phyloP scores from a whole-genome alignment of 2,113 vertebrate genomes.

The Coracopsis vasa region DNA sequence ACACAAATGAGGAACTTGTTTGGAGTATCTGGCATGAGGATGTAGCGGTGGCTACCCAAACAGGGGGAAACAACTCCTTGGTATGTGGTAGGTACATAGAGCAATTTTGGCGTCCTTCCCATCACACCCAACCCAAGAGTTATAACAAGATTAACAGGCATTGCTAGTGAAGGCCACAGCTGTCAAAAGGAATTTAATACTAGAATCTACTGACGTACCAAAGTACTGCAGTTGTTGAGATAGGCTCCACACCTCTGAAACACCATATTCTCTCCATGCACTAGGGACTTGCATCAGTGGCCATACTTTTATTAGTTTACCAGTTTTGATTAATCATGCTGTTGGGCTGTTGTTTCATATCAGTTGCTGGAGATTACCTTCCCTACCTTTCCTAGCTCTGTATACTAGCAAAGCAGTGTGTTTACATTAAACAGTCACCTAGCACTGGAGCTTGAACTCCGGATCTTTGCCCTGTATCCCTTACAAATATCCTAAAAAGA shows the following conservation, averaged over 20 bases:
- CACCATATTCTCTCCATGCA: neutral
- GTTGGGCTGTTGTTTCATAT: neutral
- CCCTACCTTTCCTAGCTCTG: neutral
- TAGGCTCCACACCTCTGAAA: neutral
- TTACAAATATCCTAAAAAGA: neutral
- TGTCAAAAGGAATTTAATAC: fast-evolving
- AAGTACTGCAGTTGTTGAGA: neutral
- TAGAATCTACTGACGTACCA: neutral
- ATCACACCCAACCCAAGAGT: neutral
- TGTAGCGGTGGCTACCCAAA: neutral
- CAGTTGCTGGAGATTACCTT: neutral
- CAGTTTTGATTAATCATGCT: neutral
- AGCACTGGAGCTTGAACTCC: neutral
- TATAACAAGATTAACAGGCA: neutral
- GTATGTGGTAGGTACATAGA: neutral
- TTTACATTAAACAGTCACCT: neutral
- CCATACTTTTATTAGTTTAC: fast-evolving
- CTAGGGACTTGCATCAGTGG: neutral
- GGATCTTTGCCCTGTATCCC: neutral
- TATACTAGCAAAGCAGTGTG: fast-evolving
- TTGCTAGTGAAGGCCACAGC: neutral
- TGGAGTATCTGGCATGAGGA: neutral
- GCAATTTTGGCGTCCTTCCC: neutral
- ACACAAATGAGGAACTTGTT: neutral
- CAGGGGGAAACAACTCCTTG: neutral